Base-by-base conservation (phyloP, 2,888 invertebrate species). In the Podabrus alpinus region DNA sequence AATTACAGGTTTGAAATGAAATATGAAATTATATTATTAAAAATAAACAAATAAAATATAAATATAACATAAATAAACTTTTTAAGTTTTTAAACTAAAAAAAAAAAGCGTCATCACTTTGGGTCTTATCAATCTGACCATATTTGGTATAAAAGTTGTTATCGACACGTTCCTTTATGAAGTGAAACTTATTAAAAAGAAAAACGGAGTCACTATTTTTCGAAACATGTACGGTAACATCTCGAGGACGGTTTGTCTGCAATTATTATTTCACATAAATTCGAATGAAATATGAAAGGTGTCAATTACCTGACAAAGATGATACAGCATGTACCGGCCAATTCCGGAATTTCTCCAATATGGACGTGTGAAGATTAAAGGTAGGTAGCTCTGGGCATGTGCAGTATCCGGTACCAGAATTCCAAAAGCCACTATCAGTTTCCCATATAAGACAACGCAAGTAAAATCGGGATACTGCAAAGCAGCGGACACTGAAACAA, bases 141-240 rank as follows among this genome's bases (percentile, higher is more conserved):
- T 97, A 97, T 86, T 97, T 97, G 82, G 97, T 96, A 87, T 97
- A 97, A 87, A 97, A 97, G 85, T 96, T 94, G 81, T 94, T 90
- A 61, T 95, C 91, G 73, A 96, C 91, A 85, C 96, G 94, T 86
- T 97, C 95, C 13, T 95, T 93, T 89, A 97, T 97, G 84, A 97
- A 97, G n/a, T 97, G 97, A 88, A 97, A 97, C 84, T 96, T 96
- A 86, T 97, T 96, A 86, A 97, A 97, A 10, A 97, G 88, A 84
- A 96, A 92, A 83, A 97, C 90, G 0, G 97, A 96, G 0, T 95
- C 92, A 87, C 96, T 97, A 61, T 94, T 94, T 0, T 95, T 95
- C 0, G 97, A 96, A 0, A 97, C 97, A 83, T 97, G 97, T 1
- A 97, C 88, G 0, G 96, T 96, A 0, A 97, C 93, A 85, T 97